phyloP scores from a whole-genome alignment of 2,888 invertebrate genomes.

The Agonopterix heracliana region DNA sequence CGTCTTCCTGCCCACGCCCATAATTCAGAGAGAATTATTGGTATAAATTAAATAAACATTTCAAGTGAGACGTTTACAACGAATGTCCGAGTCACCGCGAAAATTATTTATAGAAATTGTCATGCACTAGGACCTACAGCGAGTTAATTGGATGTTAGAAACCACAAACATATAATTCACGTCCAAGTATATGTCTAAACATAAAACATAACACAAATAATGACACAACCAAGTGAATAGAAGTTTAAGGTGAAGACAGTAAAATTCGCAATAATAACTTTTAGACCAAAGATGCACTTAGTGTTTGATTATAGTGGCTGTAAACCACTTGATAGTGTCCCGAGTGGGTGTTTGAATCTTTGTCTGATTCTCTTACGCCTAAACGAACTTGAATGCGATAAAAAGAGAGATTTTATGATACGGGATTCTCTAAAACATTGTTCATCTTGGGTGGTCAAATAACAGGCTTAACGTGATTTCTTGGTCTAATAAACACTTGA shows the following conservation, averaged over 20 bases:
- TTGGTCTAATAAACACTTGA: conserved; percentile 61
- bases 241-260: neutral
- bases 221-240: too few species aligned
- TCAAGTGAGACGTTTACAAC: conserved; percentile 62
- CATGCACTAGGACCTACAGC: conserved; percentile 26
- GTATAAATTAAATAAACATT: conserved; percentile 72
- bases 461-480: conserved; percentile 46
- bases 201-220: too few species aligned
- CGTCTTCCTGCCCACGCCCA: conserved; percentile 67
- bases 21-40: conserved; percentile 68
- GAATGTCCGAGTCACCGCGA: conserved; percentile 50
- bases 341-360: conserved; percentile 63
- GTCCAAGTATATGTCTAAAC: too few species aligned
- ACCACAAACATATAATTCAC: neutral
- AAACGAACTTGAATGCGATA: conserved; percentile 53
- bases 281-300: conserved; percentile 36
- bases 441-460: conserved; percentile 69
- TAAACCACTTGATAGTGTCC: conserved; percentile 41
- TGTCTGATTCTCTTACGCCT: conserved; percentile 48
- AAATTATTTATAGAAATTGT: conserved; percentile 53
- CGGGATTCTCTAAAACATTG: conserved; percentile 59
- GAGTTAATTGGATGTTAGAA: conserved; percentile 37
- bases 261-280: conserved; percentile 46
- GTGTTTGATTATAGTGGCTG: conserved; percentile 41
- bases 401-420: conserved; percentile 72